These are phyloP conservation scores for Orchestes rusci DNA, from an alignment of 2,888 invertebrate genomes.

Conservation along the genomic window DNA sequence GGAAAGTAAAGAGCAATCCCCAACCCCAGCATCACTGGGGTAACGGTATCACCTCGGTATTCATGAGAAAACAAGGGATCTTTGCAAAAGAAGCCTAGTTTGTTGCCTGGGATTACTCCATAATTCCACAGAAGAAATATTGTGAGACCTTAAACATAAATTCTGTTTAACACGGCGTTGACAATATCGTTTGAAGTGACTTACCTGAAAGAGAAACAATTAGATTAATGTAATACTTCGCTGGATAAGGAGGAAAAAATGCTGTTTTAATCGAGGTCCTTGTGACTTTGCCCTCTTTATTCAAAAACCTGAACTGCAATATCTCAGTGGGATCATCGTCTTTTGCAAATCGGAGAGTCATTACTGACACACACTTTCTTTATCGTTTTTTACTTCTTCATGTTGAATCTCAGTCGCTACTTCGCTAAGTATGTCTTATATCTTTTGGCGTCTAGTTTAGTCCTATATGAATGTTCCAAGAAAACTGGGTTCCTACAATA, in stretches of 20 bases:
- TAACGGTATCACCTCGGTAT: conserved; percentile 62
- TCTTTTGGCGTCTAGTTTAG: too few relatives aligned
- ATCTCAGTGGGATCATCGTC: conserved; percentile 9
- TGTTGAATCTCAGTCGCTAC: too few relatives aligned
- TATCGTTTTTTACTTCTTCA: too few relatives aligned
- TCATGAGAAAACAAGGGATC: conserved; percentile 63
- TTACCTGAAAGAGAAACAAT: conserved; percentile 11
- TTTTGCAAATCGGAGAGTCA: background rate
- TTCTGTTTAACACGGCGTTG: background rate
- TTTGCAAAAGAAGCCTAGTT: conserved; percentile 62
- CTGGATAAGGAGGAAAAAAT: conserved; percentile 17
- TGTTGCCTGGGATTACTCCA: conserved; percentile 55
- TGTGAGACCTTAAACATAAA: conserved; percentile 52
- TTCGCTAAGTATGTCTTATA: too few relatives aligned
- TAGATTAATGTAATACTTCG: conserved; percentile 17
- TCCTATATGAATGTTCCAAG: too few relatives aligned
- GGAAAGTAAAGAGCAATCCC: conserved; percentile 50
- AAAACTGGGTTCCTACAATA: too few relatives aligned
- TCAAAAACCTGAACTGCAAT: conserved; percentile 14
- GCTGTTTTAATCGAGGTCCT: conserved; percentile 16
- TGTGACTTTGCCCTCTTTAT: conserved; percentile 14
- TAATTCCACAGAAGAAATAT: conserved; percentile 56
- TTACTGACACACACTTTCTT: too few relatives aligned
- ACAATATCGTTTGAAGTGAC: conserved; percentile 4
- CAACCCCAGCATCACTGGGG: conserved; percentile 48